phyloP scores from a whole-genome alignment of 2,113 vertebrate genomes.

The Cyprinodon variegatus region DNA sequence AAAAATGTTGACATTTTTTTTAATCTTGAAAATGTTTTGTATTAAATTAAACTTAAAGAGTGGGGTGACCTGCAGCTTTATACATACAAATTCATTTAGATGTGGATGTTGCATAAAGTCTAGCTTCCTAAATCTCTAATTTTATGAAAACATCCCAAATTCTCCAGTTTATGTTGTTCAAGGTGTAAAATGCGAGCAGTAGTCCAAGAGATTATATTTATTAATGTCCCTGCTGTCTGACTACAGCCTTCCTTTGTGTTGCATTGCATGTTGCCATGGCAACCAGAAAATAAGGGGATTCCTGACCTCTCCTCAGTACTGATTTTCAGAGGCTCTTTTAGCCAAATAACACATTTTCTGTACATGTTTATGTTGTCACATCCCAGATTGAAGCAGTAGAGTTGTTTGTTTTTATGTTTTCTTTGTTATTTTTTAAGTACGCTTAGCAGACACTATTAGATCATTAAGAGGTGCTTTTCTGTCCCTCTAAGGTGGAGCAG shows the following conservation, averaged over 20 bases:
- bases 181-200: not conserved
- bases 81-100: no score
- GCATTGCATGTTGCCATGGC: constrained; percentile 73
- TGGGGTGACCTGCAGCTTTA: no score
- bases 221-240: constrained; percentile 29
- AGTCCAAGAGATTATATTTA: not conserved
- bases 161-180: not conserved
- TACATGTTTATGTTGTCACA: not conserved
- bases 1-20: no score
- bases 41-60: no score
- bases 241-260: constrained; percentile 69
- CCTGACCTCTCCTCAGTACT: constrained; percentile 67
- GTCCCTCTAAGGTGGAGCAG: constrained; percentile 47
- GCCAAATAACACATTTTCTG: constrained; percentile 2
- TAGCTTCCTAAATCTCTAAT: not conserved
- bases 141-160: not conserved
- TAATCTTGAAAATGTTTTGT: no score
- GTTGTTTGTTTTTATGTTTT: not conserved
- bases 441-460: constrained; percentile 12
- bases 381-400: not conserved
- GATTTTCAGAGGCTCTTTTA: constrained; percentile 50
- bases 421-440: not conserved
- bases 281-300: constrained; percentile 69
- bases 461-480: constrained; percentile 38
- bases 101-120: no score